Evolutionary conservation across 2,797 vertebrate species (phyloP), one percentile per base, ranked within the genome.

Genomic region (Agapornis canus): DNA sequence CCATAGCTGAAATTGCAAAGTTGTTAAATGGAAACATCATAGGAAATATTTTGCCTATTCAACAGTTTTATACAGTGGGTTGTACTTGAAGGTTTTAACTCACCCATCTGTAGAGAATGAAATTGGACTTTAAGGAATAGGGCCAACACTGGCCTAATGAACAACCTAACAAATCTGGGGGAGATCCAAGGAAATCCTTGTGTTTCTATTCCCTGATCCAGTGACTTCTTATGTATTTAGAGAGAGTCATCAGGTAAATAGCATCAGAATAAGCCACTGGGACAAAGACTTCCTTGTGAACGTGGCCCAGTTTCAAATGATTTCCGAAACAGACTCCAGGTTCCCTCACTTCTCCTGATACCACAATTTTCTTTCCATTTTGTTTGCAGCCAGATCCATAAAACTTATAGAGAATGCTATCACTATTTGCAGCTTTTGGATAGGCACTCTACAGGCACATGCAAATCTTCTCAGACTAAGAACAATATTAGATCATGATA

Each of bases 381-480:
- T 65, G 17, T 3, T 8, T 64, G 42, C 20, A 11, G 9, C 11
- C 32, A 75, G 25, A 78, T 51, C 11, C 6, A 22, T 6, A 43
- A 48, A 32, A 8, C 13, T 4, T 71, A 18, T 18, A 21, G 3
- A 84, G 27, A 81, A 66, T 9, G 12, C 4, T 23, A 1, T 37
- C 13, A 66, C 1, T 5, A n/a, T 4, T 29, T 54, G 11, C 10
- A 68, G 26, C 13, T 80, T 70, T 42, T 0, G 0, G 15, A 52
- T 42, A 65, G 25, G 3, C 1, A 1, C 6, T 73, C 9, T 75
- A n/a, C 4, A n/a, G 14, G 8, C 19, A 81, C 31, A 47, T 27
- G 54, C 1, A 25, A 51, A 59, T 49, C 13, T 45, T 69, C 23
- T 66, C 18, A 39, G 6, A 43, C 13, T 22, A 40, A 81, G 14